Percentiles rank a stretch among this genome's conserved stretches.
phyloP scores from a whole-genome alignment of 1,140 invertebrate genomes.

The Lasioglossum albipes region DNA sequence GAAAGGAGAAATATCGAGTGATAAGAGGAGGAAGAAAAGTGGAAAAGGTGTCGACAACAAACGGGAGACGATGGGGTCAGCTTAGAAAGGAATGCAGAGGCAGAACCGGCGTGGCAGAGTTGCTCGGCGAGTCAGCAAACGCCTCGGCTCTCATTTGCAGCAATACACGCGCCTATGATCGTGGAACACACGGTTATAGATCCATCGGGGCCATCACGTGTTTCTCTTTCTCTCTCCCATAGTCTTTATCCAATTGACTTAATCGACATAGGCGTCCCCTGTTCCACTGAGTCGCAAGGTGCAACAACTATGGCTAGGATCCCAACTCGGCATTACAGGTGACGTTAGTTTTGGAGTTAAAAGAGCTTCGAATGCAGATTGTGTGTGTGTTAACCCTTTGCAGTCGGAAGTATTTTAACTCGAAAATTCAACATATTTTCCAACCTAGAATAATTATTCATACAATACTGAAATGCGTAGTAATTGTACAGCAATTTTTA shows the following conservation, averaged over 20 bases:
- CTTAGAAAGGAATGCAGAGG: constrained; percentile 33
- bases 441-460: no score
- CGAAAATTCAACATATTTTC: no score
- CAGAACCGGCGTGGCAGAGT: constrained; percentile 12
- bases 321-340: neutral
- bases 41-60: neutral
- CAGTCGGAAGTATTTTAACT: no score
- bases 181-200: constrained; percentile 44
- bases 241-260: constrained; percentile 50
- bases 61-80: neutral
- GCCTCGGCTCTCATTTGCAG: constrained; percentile 34
- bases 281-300: constrained; percentile 22
- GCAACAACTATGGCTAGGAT: constrained; percentile 6
- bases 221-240: constrained; percentile 1
- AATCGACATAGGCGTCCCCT: constrained; percentile 31
- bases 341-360: no score
- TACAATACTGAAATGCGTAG: no score
- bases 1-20: no score
- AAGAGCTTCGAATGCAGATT: no score
- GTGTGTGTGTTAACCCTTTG: no score
- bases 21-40: neutral
- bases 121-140: constrained; percentile 28
- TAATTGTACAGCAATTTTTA: no score
- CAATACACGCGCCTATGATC: constrained; percentile 40
- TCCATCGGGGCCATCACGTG: constrained; percentile 38